phyloP scores from a whole-genome alignment of 2,797 vertebrate genomes.

The Melanotaenia boesemani region DNA sequence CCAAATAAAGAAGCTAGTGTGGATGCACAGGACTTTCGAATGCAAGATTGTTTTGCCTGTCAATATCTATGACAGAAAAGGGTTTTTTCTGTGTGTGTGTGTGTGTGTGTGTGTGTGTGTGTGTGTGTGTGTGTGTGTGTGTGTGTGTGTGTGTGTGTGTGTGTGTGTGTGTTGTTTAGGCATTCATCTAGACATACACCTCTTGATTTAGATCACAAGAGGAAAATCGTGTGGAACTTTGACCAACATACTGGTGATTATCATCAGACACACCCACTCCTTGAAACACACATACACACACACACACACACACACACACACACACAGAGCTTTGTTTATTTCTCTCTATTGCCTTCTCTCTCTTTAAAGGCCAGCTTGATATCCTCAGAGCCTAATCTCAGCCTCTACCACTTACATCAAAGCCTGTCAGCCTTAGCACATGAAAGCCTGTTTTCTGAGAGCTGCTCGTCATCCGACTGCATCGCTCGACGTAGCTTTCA shows the following conservation, averaged over 20 bases:
- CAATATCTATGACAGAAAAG: neutral
- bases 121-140: neutral
- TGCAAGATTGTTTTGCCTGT: conserved; percentile 8
- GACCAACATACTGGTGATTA: conserved; percentile 25
- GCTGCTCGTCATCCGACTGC: conserved; percentile 56
- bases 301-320: neutral
- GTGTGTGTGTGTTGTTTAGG: conserved; percentile 4
- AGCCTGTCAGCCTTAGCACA: conserved; percentile 75
- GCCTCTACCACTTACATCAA: conserved; percentile 74
- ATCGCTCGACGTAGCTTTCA: conserved; percentile 57
- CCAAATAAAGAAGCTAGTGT: neutral
- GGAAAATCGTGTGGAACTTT: conserved; percentile 21
- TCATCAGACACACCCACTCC: conserved; percentile 15
- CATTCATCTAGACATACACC: neutral
- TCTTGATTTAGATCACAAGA: conserved; percentile 4
- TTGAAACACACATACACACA: neutral
- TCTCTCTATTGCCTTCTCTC: conserved; percentile 25
- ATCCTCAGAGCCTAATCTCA: conserved; percentile 65
- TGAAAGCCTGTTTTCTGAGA: conserved; percentile 76
- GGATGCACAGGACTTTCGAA: neutral
- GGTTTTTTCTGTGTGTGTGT: neutral
- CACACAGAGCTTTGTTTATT: conserved; percentile 30
- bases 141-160: no score
- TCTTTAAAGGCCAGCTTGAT: conserved; percentile 58
- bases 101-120: no score